Base-by-base conservation (phyloP, 2,113 vertebrate genomes). In the Scalopus aquaticus region DNA sequence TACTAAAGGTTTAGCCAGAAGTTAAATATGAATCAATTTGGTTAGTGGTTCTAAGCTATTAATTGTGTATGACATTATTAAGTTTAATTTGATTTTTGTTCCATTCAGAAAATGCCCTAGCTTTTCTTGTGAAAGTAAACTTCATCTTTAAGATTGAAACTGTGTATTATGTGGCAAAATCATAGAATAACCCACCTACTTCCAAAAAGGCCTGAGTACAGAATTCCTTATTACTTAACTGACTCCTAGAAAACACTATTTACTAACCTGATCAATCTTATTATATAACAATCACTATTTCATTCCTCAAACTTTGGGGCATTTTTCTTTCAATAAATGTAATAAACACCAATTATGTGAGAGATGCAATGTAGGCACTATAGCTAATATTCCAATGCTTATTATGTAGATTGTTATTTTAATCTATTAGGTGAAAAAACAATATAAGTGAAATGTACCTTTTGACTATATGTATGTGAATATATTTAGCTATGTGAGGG, bases 41-140 rank as follows among this genome's bases (percentile, higher is more conserved):
- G 10, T 91, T 96, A n/a, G 49, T 7, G 35, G 28, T 74, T 89
- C 22, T 78, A 73, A 82, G 37, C 39, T 95, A 67, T 54, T 92
- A 49, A 91, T 85, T 60, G 85, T 85, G 22, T 58, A 28, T 85
- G 24, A 82, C 20, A 37, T 88, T 90, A 82, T 70, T 94, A 78
- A 42, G 42, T 88, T 82, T 28, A 84, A 30, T 83, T 84, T 69
- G 26, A 26, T 87, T 58, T n/a, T 74, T 32, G 60, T 15, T 67
- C 87, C 87, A 88, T 69, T 88, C 35, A 79, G 51, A 78, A 91
- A 91, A 83, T 83, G 28, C 5, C 1, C 32, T 35, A 82, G 72
- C 1, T 74, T 79, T 91, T 67, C 11, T 93, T 85, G 5, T 26
- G 94, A 88, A 91, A 94, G 6, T 88, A 19, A 93, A 54, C 30